Percentiles rank a stretch among this genome's conserved stretches.
These are phyloP conservation scores for Ciona savignyi DNA, from an alignment of 23 tunicate species.

Conservation along the genomic window DNA sequence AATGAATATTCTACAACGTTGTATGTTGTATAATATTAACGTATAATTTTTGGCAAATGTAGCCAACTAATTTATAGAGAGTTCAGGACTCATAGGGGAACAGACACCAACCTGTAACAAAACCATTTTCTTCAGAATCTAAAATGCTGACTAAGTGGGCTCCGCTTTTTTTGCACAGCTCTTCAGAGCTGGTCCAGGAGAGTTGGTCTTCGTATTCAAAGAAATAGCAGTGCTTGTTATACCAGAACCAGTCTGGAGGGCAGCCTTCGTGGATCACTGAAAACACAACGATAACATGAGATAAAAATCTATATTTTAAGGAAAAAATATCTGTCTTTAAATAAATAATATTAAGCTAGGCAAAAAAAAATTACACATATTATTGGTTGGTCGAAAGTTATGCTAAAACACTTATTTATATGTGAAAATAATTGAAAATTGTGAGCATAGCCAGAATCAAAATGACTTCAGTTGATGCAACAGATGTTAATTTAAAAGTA, in stretches of 20 bases:
- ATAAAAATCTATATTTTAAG: no score
- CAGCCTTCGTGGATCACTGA: slow-evolving; percentile 70
- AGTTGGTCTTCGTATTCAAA: slow-evolving; percentile 19
- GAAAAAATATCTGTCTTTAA: no score
- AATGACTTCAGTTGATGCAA: neutral
- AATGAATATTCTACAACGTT: no score
- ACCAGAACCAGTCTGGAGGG: slow-evolving; percentile 83
- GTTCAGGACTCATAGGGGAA: neutral
- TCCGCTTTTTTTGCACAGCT: slow-evolving; percentile 29
- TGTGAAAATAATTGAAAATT: neutral
- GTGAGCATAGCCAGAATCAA: neutral
- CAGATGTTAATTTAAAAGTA: neutral
- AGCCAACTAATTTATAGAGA: no score
- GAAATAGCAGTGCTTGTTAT: slow-evolving; percentile 53
- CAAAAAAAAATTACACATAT: no score
- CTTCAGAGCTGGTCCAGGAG: slow-evolving; percentile 47
- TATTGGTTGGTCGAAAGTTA: no score
- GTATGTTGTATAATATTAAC: no score
- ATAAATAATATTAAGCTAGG: no score
- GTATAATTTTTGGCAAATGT: no score
- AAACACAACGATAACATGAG: neutral
- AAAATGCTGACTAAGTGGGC: slow-evolving; percentile 59
- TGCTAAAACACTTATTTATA: no score
- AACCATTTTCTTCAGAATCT: slow-evolving; percentile 70
- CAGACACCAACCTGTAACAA: slow-evolving; percentile 41